phyloP scores from a whole-genome alignment of 1,140 invertebrate species.

The Ceratitis capitata region DNA sequence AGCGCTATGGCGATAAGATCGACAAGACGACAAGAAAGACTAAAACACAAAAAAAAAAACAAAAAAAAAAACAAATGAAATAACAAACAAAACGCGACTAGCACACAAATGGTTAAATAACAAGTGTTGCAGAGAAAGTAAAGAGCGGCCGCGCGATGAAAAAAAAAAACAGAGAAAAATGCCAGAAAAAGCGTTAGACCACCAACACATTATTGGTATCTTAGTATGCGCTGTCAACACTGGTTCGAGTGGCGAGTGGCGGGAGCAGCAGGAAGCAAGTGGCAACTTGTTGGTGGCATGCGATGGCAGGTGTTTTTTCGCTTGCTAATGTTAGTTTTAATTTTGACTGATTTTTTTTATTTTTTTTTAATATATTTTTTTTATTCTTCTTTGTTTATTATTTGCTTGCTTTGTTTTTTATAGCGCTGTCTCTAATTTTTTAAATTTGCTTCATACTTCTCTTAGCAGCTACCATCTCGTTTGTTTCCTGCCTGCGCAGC shows the following conservation, averaged over 20 bases:
- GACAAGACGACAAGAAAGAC: not conserved
- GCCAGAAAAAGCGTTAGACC: not conserved
- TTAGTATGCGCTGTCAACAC: not conserved
- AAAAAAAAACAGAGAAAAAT: no score
- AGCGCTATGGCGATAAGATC: conserved; percentile 4
- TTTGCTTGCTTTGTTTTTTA: no score
- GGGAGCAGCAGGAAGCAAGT: not conserved
- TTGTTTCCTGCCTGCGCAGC: not conserved
- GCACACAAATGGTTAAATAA: conserved; percentile 29
- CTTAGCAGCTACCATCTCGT: not conserved
- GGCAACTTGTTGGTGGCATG: not conserved
- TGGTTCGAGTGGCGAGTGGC: not conserved
- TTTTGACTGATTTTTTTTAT: not conserved
- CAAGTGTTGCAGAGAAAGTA: not conserved
- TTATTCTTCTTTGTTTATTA: not conserved
- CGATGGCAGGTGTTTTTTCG: not conserved
- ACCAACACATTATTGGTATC: conserved; percentile 4
- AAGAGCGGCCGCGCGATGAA: not conserved
- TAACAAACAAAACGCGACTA: not conserved
- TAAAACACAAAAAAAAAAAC: no score
- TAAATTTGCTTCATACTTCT: not conserved
- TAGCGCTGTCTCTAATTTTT: not conserved
- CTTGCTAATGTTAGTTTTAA: not conserved
- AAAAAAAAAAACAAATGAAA: no score
- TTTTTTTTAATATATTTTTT: not conserved